Percentiles rank a stretch among this genome's conserved stretches.
These are phyloP conservation scores for Pseudomyrmex gracilis DNA, from an alignment of 1,140 invertebrate species.

Conservation along the genomic window DNA sequence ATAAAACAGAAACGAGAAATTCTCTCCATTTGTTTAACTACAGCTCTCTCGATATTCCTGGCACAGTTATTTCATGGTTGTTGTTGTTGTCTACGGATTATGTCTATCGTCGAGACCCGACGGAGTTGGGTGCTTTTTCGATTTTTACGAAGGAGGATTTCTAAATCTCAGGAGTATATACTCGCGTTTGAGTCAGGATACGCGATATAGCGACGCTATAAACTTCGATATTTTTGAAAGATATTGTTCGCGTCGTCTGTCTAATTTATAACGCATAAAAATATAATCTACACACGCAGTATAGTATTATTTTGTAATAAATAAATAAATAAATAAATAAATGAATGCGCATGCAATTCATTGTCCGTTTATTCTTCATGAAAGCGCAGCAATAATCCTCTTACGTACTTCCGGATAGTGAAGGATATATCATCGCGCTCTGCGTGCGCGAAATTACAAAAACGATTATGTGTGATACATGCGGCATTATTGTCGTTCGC, in stretches of 20 bases:
- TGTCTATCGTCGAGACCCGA: slow-evolving; percentile 35
- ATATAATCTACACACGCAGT: neutral
- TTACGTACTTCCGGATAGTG: neutral
- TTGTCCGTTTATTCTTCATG: no score
- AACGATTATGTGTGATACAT: slow-evolving; percentile 14
- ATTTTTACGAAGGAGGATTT: slow-evolving; percentile 58
- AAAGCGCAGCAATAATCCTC: neutral
- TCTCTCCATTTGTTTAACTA: slow-evolving; percentile 28
- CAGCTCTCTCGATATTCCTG: slow-evolving; percentile 19
- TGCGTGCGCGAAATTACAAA: slow-evolving; percentile 10
- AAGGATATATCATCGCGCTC: slow-evolving; percentile 16
- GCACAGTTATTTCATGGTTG: slow-evolving; percentile 37
- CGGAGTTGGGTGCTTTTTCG: slow-evolving; percentile 17
- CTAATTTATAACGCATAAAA: no score
- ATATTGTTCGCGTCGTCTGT: neutral
- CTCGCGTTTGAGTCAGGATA: slow-evolving; percentile 15
- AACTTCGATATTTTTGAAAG: slow-evolving; percentile 14
- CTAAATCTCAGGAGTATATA: slow-evolving; percentile 38
- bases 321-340: slow-evolving; percentile 15
- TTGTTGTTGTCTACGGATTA: slow-evolving; percentile 36
- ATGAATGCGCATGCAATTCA: neutral
- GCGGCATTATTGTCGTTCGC: slow-evolving; percentile 8
- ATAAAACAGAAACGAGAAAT: neutral
- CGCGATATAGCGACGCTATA: slow-evolving; percentile 22
- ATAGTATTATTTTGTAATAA: slow-evolving; percentile 3